A percentile compares a stretch with the other conserved stretches of the same genome.
Conservation (phyloP, 2,888 invertebrate genomes). For the Lampropteryx suffumata region DNA sequence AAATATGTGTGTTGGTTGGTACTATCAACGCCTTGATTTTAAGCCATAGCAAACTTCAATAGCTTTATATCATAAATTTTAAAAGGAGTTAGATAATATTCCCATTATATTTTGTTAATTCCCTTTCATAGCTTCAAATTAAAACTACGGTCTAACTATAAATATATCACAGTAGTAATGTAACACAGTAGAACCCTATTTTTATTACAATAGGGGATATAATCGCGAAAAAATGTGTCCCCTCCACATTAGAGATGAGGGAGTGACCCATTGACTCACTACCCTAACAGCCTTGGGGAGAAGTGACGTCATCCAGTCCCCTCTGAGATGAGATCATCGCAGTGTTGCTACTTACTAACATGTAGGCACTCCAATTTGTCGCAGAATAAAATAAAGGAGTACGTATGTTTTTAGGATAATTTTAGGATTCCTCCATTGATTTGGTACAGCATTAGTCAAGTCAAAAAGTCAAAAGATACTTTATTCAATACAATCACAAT, state of each 20-base stretch:
- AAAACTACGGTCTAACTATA: slow-evolving; percentile 1
- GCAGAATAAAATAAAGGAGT: background rate
- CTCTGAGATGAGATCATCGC: slow-evolving; percentile 66
- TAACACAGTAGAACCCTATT: slow-evolving; percentile 7
- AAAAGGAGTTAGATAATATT: background rate
- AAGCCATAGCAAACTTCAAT: background rate
- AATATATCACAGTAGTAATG: too few species aligned
- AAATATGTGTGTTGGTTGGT: background rate
- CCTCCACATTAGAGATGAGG: slow-evolving; percentile 37
- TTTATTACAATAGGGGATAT: slow-evolving; percentile 8
- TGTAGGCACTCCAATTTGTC: slow-evolving; percentile 35
- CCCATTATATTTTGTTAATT: background rate
- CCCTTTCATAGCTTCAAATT: slow-evolving; percentile 9
- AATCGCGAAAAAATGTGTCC: slow-evolving; percentile 15
- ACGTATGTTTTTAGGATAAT: too few species aligned
- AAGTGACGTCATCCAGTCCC: slow-evolving; percentile 60
- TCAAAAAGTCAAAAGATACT: too few species aligned
- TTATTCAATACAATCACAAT: too few species aligned
- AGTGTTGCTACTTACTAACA: slow-evolving; percentile 28
- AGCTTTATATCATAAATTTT: background rate
- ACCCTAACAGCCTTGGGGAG: slow-evolving; percentile 45
- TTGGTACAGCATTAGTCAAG: too few species aligned
- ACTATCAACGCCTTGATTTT: slow-evolving; percentile 3
- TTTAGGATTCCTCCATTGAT: too few species aligned
- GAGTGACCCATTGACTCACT: slow-evolving; percentile 70